Base-by-base conservation (phyloP, 2,888 invertebrate genomes). In the Eupeodes latifasciatus region DNA sequence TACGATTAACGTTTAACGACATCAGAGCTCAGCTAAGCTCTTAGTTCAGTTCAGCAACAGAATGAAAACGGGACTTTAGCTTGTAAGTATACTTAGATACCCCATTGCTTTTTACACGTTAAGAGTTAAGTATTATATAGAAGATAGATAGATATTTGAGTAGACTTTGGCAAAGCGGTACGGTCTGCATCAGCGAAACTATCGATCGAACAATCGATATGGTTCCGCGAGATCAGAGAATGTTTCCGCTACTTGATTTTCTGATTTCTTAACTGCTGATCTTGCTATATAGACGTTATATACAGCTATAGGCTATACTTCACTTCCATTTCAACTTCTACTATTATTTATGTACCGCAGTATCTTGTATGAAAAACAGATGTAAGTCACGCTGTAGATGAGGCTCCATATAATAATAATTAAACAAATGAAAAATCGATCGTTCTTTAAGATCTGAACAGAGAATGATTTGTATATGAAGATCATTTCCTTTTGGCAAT, bases 331-430 rank as follows among this genome's bases (percentile, higher is more conserved):
- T 11, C 82, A 27, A 79, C 78, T 61, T 59, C 40, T 4, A 66
- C 55, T 55, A 10, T 10, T 2, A 19, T 19, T 14, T 12, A 40
- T 57, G 11, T 57, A 27, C 27, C 27, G 27, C 27, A 27, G 27
- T 19, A 9, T n/a, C 36, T 10, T 19, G 9, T 57, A 36, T 34
- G 34, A 34, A 51, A 57, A 81, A 88, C 78, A 85, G 84, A 85
- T 88, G 88, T 88, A 85, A 88, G 85, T 88, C 85, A 88, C 85
- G 88, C 85, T 77, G 81, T 71, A 81, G 77, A 75, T 59, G 57
- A 57, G 34, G 57, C 44, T 72, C 14, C 59, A n/a, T 36, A 59
- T 36, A 59, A 59, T 47, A 11, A 47, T 44, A 16, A 51, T 16
- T 36, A 80, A 77, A 76, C 79, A 49, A 74, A 88, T 53, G 55